Evolutionary conservation across 2,113 vertebrate species (phyloP).

Genomic region (Cavia aperea): DNA sequence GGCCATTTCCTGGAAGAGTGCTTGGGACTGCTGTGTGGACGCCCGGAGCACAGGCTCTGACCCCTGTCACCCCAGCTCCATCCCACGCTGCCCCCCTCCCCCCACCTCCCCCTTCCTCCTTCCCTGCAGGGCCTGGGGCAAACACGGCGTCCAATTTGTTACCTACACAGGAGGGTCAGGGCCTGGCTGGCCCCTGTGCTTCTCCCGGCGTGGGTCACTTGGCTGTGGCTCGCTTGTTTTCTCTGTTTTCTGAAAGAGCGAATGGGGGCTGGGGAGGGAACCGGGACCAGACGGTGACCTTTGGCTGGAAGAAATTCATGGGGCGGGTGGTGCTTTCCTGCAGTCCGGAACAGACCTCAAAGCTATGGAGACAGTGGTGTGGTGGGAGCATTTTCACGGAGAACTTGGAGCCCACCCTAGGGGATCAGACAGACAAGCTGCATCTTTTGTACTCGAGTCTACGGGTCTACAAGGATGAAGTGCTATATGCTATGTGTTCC

Average conservation of each 20-base stretch:
- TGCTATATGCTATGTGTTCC: not conserved
- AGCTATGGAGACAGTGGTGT: not conserved
- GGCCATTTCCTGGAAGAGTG: conserved; percentile 63
- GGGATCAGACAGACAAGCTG: not conserved
- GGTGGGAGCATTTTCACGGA: not conserved
- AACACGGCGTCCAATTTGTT: conserved; percentile 79
- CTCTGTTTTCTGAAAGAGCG: conserved; percentile 38
- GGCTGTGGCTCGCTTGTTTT: conserved; percentile 49
- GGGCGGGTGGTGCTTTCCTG: not conserved
- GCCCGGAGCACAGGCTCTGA: conserved; percentile 83
- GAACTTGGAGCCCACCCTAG: not conserved
- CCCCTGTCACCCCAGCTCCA: conserved; percentile 84
- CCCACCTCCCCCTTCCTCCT: conserved; percentile 38
- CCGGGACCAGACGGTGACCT: not conserved
- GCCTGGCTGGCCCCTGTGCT: conserved; percentile 66
- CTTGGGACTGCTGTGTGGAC: conserved; percentile 77
- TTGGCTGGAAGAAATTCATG: not conserved
- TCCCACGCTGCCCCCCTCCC: conserved; percentile 35
- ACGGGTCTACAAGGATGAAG: not conserved
- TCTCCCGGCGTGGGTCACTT: conserved; percentile 66
- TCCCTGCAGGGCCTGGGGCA: conserved; percentile 58
- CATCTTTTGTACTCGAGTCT: not conserved
- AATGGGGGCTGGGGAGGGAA: not conserved
- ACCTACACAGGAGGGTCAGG: conserved; percentile 78
- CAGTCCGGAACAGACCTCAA: not conserved